phyloP scores from a whole-genome alignment of 2,888 invertebrate genomes.

The Ametastegia equiseti region DNA sequence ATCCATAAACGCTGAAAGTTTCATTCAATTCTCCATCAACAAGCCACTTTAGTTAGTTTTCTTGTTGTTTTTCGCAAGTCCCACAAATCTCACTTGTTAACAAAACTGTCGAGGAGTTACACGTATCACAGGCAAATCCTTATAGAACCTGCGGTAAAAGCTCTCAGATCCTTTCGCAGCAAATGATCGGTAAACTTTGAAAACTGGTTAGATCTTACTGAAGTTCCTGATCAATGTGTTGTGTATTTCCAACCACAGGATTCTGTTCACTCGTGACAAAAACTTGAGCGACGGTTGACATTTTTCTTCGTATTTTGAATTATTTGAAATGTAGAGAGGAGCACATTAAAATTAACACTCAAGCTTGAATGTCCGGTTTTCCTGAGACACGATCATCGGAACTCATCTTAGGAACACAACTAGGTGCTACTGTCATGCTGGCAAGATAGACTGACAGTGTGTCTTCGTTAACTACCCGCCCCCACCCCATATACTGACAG shows the following conservation, averaged over 20 bases:
- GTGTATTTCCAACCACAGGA: not conserved
- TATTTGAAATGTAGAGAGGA: not conserved
- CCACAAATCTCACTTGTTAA: not conserved
- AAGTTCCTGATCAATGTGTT: not conserved
- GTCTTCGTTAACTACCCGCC: constrained; percentile 70
- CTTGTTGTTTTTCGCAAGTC: not conserved
- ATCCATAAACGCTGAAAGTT: not conserved
- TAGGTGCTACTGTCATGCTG: constrained; percentile 63
- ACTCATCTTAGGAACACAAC: constrained; percentile 35
- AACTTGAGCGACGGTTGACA: not conserved
- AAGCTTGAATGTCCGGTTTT: not conserved
- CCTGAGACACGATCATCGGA: constrained; percentile 16
- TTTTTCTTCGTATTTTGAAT: not conserved
- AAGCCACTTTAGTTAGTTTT: not conserved
- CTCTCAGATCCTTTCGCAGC: not conserved
- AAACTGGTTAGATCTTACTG: not conserved
- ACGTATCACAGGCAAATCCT: not conserved
- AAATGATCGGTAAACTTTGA: not conserved
- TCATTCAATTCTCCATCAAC: not conserved
- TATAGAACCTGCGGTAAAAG: not conserved
- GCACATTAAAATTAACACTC: not conserved
- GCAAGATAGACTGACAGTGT: constrained; percentile 69
- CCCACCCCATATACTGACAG: constrained; percentile 57
- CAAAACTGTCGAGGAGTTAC: too few species aligned
- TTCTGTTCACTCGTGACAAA: not conserved